A percentile compares a stretch with the other conserved stretches of the same genome.
phyloP scores from a whole-genome alignment of 1,140 invertebrate genomes.

The Hyphantria cunea region DNA sequence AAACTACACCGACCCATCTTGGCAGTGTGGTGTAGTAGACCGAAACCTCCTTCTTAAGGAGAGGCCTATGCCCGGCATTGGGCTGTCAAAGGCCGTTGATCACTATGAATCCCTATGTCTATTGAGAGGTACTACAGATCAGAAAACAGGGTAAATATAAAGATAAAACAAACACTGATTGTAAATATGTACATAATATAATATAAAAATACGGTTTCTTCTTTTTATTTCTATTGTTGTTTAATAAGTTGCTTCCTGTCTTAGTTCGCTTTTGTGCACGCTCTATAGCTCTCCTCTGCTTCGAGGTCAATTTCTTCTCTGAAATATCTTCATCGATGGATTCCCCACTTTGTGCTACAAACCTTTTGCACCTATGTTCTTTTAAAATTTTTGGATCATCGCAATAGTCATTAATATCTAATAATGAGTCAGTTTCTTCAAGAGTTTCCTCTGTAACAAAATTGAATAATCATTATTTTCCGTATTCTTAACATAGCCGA shows the following conservation, averaged over 20 bases:
- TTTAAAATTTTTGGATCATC: constrained; percentile 80
- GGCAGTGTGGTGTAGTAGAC: too few relatives aligned
- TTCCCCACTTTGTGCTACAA: constrained; percentile 83
- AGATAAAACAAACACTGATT: too few relatives aligned
- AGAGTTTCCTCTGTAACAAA: constrained; percentile 61
- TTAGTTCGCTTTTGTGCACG: constrained; percentile 91
- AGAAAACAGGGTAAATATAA: too few relatives aligned
- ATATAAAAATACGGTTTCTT: constrained; percentile 70
- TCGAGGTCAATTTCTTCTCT: constrained; percentile 86
- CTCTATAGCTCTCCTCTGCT: constrained; percentile 89
- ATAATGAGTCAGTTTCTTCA: constrained; percentile 78
- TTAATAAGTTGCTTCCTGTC: constrained; percentile 97
- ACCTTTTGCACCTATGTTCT: constrained; percentile 65
- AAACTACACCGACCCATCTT: too few relatives aligned
- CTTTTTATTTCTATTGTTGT: constrained; percentile 89
- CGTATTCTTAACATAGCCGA: constrained; percentile 67
- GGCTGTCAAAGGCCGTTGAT: too few relatives aligned
- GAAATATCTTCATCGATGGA: constrained; percentile 82
- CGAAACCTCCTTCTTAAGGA: too few relatives aligned
- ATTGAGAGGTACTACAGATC: too few relatives aligned
- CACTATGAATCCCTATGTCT: too few relatives aligned
- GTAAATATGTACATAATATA: not conserved
- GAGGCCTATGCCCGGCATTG: too few relatives aligned
- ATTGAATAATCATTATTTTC: constrained; percentile 55
- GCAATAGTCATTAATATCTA: constrained; percentile 84